phyloP scores from a whole-genome alignment of 1,140 invertebrate species.

The Tetraneura akinire region DNA sequence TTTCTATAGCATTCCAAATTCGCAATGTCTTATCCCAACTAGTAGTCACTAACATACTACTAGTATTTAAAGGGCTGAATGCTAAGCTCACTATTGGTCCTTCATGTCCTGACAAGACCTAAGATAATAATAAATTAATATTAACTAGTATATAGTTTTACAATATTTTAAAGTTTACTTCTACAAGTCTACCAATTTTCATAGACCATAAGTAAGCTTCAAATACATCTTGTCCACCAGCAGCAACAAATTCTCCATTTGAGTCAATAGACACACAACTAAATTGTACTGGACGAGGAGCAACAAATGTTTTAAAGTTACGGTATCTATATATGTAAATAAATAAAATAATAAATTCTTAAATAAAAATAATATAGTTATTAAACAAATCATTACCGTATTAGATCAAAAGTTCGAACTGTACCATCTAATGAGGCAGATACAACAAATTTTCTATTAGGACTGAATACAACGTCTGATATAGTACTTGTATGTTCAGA shows the following conservation, averaged over 20 bases:
- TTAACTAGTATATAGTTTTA: neutral
- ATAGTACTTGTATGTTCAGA: slow-evolving; percentile 83
- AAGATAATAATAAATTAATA: slow-evolving; percentile 53
- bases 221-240: slow-evolving; percentile 90
- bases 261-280: slow-evolving; percentile 85
- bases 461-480: slow-evolving; percentile 80
- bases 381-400: slow-evolving; percentile 62
- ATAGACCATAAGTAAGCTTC: slow-evolving; percentile 96
- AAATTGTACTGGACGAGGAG: slow-evolving; percentile 88
- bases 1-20: slow-evolving; percentile 89
- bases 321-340: slow-evolving; percentile 69
- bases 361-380: neutral
- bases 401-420: slow-evolving; percentile 90
- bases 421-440: slow-evolving; percentile 93
- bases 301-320: slow-evolving; percentile 94
- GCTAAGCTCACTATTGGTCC: slow-evolving; percentile 82
- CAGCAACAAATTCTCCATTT: slow-evolving; percentile 88
- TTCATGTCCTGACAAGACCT: slow-evolving; percentile 87
- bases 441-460: slow-evolving; percentile 88
- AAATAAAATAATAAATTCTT: neutral
- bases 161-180: slow-evolving; percentile 64
- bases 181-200: slow-evolving; percentile 84
- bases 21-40: slow-evolving; percentile 94
- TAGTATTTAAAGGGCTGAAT: slow-evolving; percentile 75
- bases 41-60: slow-evolving; percentile 77